Evolutionary conservation across 2,888 invertebrate genomes (phyloP), one percentile per base, ranked within the genome.

Genomic region (Mythimna pallens): DNA sequence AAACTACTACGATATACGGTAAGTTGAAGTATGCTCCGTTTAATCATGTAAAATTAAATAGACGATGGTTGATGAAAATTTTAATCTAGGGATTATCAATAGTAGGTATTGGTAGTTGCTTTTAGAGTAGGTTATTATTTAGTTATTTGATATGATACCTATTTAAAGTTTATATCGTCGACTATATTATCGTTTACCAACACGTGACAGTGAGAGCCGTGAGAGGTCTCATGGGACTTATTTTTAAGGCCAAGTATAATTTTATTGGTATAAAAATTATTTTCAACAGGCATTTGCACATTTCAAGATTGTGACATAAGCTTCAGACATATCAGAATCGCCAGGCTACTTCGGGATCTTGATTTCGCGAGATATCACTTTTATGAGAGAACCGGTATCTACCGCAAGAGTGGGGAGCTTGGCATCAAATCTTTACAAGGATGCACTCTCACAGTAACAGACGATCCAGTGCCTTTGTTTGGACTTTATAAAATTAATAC

Each of bases 1-100:
- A 98, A 88, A 96, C 97, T 84, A 97, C 97, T n/a, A 96, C 96
- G 17, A 96, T 98, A 61, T 97, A 97, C 87, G 98, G 98, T 98
- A 91, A 95, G 97, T 94, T 36, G 43, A 40, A 40, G 43, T 14
- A 43, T 5, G 14, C 43, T 14, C 25, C 20, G n/a, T 8, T 52
- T 52, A n/a, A 10, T 58, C 7, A 65, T 25, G n/a, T 57, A 20
- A 43, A 43, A 43, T 17, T 6, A 17, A 47, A 17, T 47, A 47
- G 47, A 47, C 1, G 1, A 17, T 47, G 47, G 17, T 47, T 20
- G 14, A 12, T 43, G 43, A 20, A 17, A 47, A 47, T 20, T 47
- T 47, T 47, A 47, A 17, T 7, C 2, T 17, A 6, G 5, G 17
- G 43, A 3, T 17, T 17, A 43, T 10, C 12, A 40, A 40, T 40